Evolutionary conservation across 2,113 vertebrate genomes (phyloP), one percentile per base, ranked within the genome.

Genomic region (Apodemus sylvaticus): DNA sequence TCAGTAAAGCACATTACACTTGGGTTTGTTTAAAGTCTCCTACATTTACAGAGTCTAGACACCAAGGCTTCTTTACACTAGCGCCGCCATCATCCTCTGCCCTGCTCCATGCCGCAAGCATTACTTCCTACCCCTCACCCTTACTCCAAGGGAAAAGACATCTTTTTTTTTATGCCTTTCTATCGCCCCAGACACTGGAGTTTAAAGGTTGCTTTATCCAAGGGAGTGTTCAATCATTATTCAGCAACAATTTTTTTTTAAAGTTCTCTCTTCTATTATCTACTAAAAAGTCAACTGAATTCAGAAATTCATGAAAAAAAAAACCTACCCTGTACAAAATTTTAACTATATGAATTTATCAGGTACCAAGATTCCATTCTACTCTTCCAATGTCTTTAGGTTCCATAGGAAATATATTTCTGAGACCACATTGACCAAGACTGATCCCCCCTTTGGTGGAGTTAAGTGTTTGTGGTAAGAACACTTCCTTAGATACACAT

Each of bases 221-320:
- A 2, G 68, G 55, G 13, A 83, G n/a, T 90, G 12, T 78, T 89
- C 91, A 89, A 73, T 62, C 42, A 86, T 64, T 89, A 91, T 86
- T 86, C 66, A 91, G 88, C 68, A 89, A 92, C 11, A 36, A 89
- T 62, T 78, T 71, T 31, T 81, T 81, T 68, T 68, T 85, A 45
- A 58, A 55, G 26, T 71, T 7, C 34, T 39, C 24, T 48, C n/a
- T 90, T 91, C 53, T 91, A 76, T 51, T 58, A 95, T 83, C 94
- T 53, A 36, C 36, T 93, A 39, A 96, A 81, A 83, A 89, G 73
- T 62, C 88, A 86, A 88, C 19, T 71, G 26, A 94, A 90, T 88
- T 89, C 74, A 89, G 62, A 22, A 91, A 91, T 76, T 96, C 74
- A 91, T 77, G 86, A 94, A 58, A 91, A 94, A 97, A 92, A 58